Base-by-base conservation (phyloP, 2,888 invertebrate species). In the Prosapia bicincta region DNA sequence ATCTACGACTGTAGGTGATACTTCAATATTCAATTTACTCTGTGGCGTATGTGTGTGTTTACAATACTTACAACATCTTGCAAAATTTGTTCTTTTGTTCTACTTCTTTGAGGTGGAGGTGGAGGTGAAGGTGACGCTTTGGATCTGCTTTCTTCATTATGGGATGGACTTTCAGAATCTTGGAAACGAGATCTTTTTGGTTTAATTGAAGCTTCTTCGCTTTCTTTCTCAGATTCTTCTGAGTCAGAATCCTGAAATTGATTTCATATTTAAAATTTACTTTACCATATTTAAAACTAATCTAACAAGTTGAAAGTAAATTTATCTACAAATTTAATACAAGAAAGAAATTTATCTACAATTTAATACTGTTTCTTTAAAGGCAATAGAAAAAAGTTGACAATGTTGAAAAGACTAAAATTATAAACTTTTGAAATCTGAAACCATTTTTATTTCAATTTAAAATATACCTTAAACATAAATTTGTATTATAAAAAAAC, bases 1-100 rank as follows among this genome's bases (percentile, higher is more conserved):
- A n/a, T n/a, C n/a, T n/a, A n/a, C n/a, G n/a, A n/a, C n/a, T n/a
- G n/a, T n/a, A n/a, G n/a, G n/a, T n/a, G n/a, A n/a, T n/a, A n/a
- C n/a, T n/a, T n/a, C n/a, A n/a, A n/a, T n/a, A n/a, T n/a, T n/a
- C n/a, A n/a, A n/a, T n/a, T n/a, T n/a, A n/a, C n/a, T n/a, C n/a
- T n/a, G n/a, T n/a, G n/a, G n/a, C n/a, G n/a, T n/a, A n/a, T n/a
- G n/a, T n/a, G n/a, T n/a, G n/a, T n/a, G n/a, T n/a, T n/a, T n/a
- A n/a, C n/a, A n/a, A n/a, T n/a, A 84, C 85, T 85, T 83, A 92
- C 93, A 86, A 91, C 87, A 85, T 92, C 91, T 84, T 91, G 90
- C 84, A 91, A 85, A 74, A 89, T 86, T 82, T 92, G 91, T 82
- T 91, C 91, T 78, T 81, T 81, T 65, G 81, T 78, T 73, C 79